Evolutionary conservation across 2,888 invertebrate genomes (phyloP), one percentile per base, ranked within the genome.

Genomic region (Lissonota sp.): DNA sequence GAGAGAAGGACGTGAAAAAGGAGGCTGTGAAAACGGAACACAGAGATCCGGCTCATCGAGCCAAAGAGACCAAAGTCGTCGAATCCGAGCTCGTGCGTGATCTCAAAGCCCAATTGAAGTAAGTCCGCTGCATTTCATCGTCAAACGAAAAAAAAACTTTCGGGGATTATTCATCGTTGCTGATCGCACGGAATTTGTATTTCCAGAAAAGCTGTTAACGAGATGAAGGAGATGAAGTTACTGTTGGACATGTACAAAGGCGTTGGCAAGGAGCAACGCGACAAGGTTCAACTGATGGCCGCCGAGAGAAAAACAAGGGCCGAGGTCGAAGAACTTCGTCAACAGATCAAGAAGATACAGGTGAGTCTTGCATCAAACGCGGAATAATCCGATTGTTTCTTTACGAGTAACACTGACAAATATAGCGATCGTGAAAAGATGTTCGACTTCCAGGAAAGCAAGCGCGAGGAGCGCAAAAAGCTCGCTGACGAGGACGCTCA

Each of bases 241-340:
- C 93, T 99, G 8, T 93, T 99, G 83, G 99, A 99, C 92, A 98
- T 98, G 98, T 98, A 99, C 93, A 99, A 99, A 93, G 97, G 98
- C n/a, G 97, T 97, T 6, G 97, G 98, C 78, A 99, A 99, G 92
- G 99, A 99, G 90, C 98, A 98, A 91, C 94, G 99, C 5, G 99
- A 99, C 92, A 99, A 99, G 93, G 98, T 98, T 57, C 98, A 98
- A 93, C 94, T 99, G 76, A 98, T 99, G 98, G 98, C 98, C 0
- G 96, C 97, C 0, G 99, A 99, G 93, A 96, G 98, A 88, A 98
- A 98, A 93, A 95, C 97, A 0, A 93, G 98, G 39, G 96, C 97
- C 72, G 99, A 99, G 92, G 94, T 98, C 0, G 99, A 99, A 81
- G 99, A 99, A 84, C 94, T 98, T 74, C 95, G 96, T 0, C 96